Evolutionary conservation across 2,113 vertebrate species (phyloP), one percentile per base, ranked within the genome.

Genomic region (Ranitomeya variabilis): DNA sequence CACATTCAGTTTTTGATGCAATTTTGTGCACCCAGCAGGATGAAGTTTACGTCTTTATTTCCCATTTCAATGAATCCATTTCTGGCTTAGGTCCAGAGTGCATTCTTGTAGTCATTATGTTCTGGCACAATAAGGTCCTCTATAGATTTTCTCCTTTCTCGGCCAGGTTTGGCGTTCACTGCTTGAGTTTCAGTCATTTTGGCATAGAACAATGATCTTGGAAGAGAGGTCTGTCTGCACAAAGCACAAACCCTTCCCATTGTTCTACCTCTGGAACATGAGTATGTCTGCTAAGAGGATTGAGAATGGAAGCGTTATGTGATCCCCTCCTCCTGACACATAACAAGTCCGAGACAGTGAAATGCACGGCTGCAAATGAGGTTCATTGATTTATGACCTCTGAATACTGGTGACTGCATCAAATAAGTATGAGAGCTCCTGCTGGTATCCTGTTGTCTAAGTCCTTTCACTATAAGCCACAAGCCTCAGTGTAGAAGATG

Each of bases 261-360:
- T 62, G 57, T 81, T 81, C 55, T 81, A 37, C 59, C 79, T 81
- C 23, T 9, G 79, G 23, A 62, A 81, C 79, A 60, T 59, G n/a
- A 23, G 51, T 79, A 57, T 45, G 79, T 81, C 79, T 81, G 26
- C 57, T 81, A 9, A 19, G 15, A 37, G 57, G 57, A 37, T 45
- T 60, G n/a, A 59, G 55, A 59, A 37, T 60, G 26, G 4, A 37
- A 60, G 18, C 18, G 79, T 45, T 59, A 81, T 60, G 15, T 81
- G 79, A 81, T 81, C 79, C 16, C 18, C 15, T 19, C 57, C 51
- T 60, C n/a, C 78, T 60, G 23, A 60, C 23, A 80, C 15, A 7
- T 26, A 15, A 26, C 13, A 80, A 60, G 54, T 59, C 15, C 15
- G 16, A 37, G 79, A 62, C 11, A 26, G 23, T 15, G n/a, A 59